Conservation (phyloP, 2,797 vertebrate species). For the Scarus forsteni region DNA sequence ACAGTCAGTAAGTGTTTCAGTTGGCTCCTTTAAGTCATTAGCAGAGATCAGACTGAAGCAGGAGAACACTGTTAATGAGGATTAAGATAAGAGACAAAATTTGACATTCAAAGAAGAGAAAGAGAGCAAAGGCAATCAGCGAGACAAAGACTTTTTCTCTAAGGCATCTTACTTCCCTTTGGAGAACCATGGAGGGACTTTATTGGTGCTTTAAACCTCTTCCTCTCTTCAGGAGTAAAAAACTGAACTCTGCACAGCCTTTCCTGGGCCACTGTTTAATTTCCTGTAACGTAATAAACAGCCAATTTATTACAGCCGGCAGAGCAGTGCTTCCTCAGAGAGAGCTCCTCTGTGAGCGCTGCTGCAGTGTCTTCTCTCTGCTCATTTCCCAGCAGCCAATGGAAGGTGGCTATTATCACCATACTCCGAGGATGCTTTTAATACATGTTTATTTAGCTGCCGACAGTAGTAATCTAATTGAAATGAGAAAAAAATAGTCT, state of each 20-base stretch:
- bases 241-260: slow-evolving; percentile 66
- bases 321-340: slow-evolving; percentile 69
- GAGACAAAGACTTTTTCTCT: slow-evolving; percentile 43
- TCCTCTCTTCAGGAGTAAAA: slow-evolving; percentile 67
- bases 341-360: slow-evolving; percentile 52
- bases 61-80: slow-evolving; percentile 60
- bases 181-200: slow-evolving; percentile 58
- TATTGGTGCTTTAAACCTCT: slow-evolving; percentile 73
- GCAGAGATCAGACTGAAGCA: slow-evolving; percentile 53
- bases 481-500: slow-evolving; percentile 13
- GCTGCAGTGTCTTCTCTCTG: slow-evolving; percentile 52
- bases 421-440: slow-evolving; percentile 47
- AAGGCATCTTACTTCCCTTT: slow-evolving; percentile 50
- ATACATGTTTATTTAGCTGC: slow-evolving; percentile 52
- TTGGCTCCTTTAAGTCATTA: slow-evolving; percentile 65
- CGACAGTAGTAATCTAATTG: slow-evolving; percentile 52
- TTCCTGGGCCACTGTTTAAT: slow-evolving; percentile 80
- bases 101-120: slow-evolving; percentile 59
- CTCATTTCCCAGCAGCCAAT: slow-evolving; percentile 61
- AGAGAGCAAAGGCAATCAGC: slow-evolving; percentile 29
- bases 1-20: slow-evolving; percentile 38
- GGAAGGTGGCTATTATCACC: slow-evolving; percentile 42
- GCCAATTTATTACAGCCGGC: slow-evolving; percentile 78
- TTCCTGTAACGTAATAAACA: slow-evolving; percentile 83
- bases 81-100: slow-evolving; percentile 68